These are phyloP conservation scores for Papilio gigon DNA, from an alignment of 2,888 invertebrate species.

Conservation along the genomic window DNA sequence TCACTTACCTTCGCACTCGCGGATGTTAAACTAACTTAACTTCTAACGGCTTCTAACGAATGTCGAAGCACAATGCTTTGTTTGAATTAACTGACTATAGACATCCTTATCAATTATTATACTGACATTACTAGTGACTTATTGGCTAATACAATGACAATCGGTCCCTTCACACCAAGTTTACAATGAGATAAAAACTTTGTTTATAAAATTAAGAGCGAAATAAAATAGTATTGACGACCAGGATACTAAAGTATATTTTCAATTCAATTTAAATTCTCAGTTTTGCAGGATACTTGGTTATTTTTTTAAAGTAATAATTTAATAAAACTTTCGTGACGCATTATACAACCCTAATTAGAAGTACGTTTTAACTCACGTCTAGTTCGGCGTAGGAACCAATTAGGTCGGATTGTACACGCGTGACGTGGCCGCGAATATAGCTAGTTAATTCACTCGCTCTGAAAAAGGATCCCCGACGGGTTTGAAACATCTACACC, in stretches of 20 bases:
- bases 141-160: constrained; percentile 32
- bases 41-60: constrained; percentile 12
- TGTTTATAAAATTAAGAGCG: not conserved
- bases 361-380: no score
- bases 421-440: no score
- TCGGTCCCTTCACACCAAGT: constrained; percentile 2
- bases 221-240: not conserved
- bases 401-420: no score
- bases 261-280: not conserved
- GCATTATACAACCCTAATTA: no score
- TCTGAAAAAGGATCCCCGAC: no score
- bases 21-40: constrained; percentile 16
- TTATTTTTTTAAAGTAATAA: not conserved
- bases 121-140: constrained; percentile 36
- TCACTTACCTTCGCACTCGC: constrained; percentile 9
- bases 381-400: no score
- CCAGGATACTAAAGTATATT: not conserved
- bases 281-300: not conserved
- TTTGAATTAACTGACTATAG: constrained; percentile 25
- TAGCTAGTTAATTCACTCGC: no score
- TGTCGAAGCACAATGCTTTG: constrained; percentile 32
- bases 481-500: no score
- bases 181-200: not conserved
- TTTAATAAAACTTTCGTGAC: no score
- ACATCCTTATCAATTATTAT: constrained; percentile 27